Conservation (phyloP, 2,888 invertebrate species). For the Mythimna impura region DNA sequence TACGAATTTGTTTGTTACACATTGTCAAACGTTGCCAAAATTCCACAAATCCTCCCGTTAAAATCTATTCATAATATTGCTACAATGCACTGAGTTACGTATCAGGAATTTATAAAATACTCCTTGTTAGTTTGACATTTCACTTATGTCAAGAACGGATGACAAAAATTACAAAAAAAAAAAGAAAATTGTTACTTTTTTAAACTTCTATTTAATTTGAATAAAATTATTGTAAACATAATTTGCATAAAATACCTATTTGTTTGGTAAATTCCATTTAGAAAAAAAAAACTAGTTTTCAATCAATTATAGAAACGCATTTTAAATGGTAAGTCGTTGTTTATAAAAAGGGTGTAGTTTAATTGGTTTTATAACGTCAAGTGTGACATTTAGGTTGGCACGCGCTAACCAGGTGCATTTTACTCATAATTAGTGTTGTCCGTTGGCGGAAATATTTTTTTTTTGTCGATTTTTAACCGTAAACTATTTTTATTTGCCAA, state of each 20-base stretch:
- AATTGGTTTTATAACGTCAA: conserved; percentile 74
- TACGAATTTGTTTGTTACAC: conserved; percentile 8
- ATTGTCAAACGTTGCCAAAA: conserved; percentile 29
- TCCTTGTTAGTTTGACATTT: conserved; percentile 9
- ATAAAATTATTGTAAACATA: neutral
- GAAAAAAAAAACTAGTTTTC: conserved; percentile 16
- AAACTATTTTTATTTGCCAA: conserved; percentile 18
- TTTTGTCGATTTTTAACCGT: conserved; percentile 53
- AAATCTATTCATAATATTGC: conserved; percentile 3
- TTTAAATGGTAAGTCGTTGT: conserved; percentile 46
- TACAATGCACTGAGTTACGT: neutral
- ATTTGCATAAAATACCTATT: conserved; percentile 23
- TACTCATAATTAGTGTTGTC: conserved; percentile 68
- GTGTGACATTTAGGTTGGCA: conserved; percentile 79
- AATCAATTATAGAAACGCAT: conserved; percentile 27
- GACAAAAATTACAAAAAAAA: conserved; percentile 10
- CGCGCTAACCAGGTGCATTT: conserved; percentile 79
- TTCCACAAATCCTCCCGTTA: conserved; percentile 5
- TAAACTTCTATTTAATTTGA: neutral
- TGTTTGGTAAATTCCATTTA: conserved; percentile 4
- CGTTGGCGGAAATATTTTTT: conserved; percentile 57
- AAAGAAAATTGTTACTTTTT: conserved; percentile 6
- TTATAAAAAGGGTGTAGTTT: conserved; percentile 61
- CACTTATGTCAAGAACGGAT: neutral
- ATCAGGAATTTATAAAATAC: conserved; percentile 5